Conservation (phyloP, 2,113 vertebrate genomes). For the Micronycteris hirsuta region DNA sequence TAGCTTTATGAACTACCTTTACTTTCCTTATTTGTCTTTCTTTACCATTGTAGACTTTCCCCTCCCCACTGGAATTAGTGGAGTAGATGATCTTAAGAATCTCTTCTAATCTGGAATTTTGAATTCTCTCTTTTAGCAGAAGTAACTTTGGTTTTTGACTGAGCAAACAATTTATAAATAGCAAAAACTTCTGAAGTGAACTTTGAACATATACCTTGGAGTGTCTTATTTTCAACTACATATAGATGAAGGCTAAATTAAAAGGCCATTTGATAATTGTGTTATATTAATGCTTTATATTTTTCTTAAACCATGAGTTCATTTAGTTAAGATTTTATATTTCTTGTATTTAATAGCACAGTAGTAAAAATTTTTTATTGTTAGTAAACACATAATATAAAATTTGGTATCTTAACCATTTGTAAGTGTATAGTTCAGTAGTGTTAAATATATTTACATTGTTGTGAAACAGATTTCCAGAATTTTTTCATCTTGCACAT, state of each 20-base stretch:
- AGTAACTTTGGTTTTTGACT: conserved; percentile 15
- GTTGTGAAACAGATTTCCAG: not conserved
- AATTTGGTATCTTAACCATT: not conserved
- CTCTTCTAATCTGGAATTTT: not conserved
- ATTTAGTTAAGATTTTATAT: not conserved
- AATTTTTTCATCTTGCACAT: not conserved
- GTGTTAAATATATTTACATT: too few relatives aligned
- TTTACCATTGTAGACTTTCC: not conserved
- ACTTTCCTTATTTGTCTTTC: not conserved
- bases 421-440: too few relatives aligned
- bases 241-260: not conserved
- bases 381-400: not conserved
- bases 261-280: not conserved
- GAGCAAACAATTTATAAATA: conserved; percentile 1
- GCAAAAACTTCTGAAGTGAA: not conserved
- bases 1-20: not conserved
- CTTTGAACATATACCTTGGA: not conserved
- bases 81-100: not conserved
- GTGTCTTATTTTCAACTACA: not conserved
- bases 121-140: not conserved
- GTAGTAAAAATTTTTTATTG: not conserved
- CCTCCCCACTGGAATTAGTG: not conserved
- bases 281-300: not conserved
- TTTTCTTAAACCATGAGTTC: not conserved
- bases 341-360: not conserved